Percentiles rank a stretch among this genome's conserved stretches.
Evolutionary conservation across 1,140 invertebrate species (phyloP).

Genomic region (Brachionus koreanus): DNA sequence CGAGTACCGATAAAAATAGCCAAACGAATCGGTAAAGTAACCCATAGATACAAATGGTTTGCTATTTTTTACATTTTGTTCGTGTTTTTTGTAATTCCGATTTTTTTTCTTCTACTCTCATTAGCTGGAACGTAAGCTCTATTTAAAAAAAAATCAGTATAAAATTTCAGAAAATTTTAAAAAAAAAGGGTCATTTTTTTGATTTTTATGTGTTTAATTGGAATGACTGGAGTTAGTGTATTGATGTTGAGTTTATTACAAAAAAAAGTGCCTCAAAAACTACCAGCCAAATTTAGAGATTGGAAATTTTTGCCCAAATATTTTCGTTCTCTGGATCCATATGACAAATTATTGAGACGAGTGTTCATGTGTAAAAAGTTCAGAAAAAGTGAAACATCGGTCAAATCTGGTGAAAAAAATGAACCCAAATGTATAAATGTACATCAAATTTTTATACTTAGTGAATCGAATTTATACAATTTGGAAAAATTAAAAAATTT

Average conservation of each 20-base stretch:
- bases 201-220: neutral
- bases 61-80: conserved; percentile 62
- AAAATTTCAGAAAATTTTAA: neutral
- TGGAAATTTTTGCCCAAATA: conserved; percentile 31
- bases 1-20: conserved; percentile 62
- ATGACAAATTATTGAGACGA: conserved; percentile 15
- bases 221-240: neutral
- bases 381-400: neutral
- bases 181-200: neutral
- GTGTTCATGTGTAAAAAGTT: neutral
- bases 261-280: neutral
- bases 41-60: conserved; percentile 64
- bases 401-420: neutral
- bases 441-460: neutral
- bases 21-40: conserved; percentile 61
- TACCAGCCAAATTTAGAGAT: conserved; percentile 1
- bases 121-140: conserved; percentile 49
- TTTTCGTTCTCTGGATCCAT: conserved; percentile 25
- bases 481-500: neutral
- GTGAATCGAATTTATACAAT: conserved; percentile 12
- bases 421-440: neutral
- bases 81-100: conserved; percentile 63
- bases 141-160: neutral
- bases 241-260: neutral
- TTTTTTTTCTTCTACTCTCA: conserved; percentile 59